Base-by-base conservation (phyloP, 2,797 vertebrate genomes). In the Phoebastria nigripes region DNA sequence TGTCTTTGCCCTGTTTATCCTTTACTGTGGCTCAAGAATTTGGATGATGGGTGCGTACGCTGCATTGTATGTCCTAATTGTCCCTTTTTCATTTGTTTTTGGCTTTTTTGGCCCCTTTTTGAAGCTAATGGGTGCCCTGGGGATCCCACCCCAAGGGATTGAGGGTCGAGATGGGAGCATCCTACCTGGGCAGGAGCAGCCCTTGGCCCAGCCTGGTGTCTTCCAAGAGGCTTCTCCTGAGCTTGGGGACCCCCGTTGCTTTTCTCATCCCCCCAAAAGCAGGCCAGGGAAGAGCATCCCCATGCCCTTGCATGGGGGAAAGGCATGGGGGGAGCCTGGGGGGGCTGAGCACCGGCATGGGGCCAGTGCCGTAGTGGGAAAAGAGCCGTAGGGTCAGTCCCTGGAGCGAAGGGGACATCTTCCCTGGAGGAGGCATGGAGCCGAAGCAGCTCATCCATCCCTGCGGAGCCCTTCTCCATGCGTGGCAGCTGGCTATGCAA, bases 251-350 rank as follows among this genome's bases (percentile, higher is more conserved):
- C 13, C 25, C 18, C 0, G 0, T 24, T 24, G 14, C 24, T 79
- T 54, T 63, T 73, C 44, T 37, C 12, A 39, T 7, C 4, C 21
- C 8, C 2, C 2, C 20, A 51, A 14, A 63, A 73, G 9, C 39
- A 70, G 15, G 24, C 35, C 52, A 66, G 26, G 47, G 59, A 85
- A 24, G 24, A 76, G 41, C 28, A 42, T 79, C 55, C 22, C n/a
- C 5, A 1, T 37, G 24, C 17, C 25, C 9, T 72, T 1, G 0
- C 0, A 0, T 25, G 6, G 29, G 9, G 18, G 8, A 65, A 52
- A 63, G 69, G 55, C 44, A 24, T 1, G 1, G 9, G n/a, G 33
- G 15, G 11, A 20, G 14, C 21, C 21, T 31, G 12, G 4, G 9
- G 11, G 11, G 15, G 22, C 18, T 49, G 39, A 77, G 46, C n/a